phyloP scores from a whole-genome alignment of 2,113 vertebrate genomes.

The Emydura subglobosa region DNA sequence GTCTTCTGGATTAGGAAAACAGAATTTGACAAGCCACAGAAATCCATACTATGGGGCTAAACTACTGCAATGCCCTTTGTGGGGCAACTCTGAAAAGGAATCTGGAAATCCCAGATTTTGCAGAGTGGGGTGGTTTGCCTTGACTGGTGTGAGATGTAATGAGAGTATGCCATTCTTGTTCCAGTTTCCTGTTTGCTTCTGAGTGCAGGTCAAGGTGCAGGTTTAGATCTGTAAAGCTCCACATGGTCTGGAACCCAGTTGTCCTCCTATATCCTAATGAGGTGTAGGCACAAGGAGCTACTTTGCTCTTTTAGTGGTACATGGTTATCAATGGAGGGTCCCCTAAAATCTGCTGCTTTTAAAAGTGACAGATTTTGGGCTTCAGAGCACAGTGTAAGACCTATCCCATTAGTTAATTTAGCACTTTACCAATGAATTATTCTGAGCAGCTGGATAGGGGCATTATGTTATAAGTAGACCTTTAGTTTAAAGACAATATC shows the following conservation, averaged over 20 bases:
- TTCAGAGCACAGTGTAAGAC: background rate
- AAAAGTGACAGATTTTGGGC: background rate
- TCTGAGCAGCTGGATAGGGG: background rate
- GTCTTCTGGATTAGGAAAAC: background rate
- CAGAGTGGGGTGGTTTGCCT: background rate
- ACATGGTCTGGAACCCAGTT: background rate
- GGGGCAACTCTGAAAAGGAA: background rate
- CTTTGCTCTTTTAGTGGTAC: background rate
- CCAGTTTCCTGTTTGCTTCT: background rate
- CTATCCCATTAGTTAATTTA: background rate
- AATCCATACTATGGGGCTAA: background rate
- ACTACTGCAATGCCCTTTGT: background rate
- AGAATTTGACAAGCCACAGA: background rate
- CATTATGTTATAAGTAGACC: background rate
- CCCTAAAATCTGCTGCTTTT: background rate
- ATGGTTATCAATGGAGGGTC: background rate
- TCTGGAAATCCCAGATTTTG: background rate
- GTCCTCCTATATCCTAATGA: background rate
- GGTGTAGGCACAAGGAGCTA: rapidly evolving
- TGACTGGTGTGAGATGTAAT: background rate
- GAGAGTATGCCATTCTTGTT: background rate
- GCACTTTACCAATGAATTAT: background rate
- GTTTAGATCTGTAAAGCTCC: background rate
- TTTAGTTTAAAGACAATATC: background rate
- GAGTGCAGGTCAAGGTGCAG: rapidly evolving